Evolutionary conservation across 2,888 invertebrate species (phyloP).

Genomic region (Byasa hedistus): DNA sequence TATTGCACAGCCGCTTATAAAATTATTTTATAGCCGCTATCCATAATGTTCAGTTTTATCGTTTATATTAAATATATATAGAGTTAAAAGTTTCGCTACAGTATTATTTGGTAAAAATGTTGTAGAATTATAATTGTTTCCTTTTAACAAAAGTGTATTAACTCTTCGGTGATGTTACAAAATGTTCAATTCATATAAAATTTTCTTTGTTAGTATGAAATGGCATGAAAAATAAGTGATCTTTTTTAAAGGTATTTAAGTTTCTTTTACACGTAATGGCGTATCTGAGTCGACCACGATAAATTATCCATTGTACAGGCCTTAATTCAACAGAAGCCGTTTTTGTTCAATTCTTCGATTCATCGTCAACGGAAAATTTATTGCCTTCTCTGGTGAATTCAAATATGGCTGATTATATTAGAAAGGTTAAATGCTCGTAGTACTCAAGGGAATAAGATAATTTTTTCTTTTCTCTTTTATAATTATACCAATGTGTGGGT

Average conservation of each 20-base stretch:
- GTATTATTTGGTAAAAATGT: not conserved
- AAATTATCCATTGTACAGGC: constrained; percentile 75
- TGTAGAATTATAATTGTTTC: not conserved
- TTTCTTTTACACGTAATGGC: constrained; percentile 56
- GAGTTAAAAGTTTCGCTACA: not conserved
- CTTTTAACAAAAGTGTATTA: not conserved
- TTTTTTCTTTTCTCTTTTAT: constrained; percentile 54
- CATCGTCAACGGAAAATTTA: constrained; percentile 77
- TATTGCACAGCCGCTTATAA: too few species aligned
- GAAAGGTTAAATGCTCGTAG: constrained; percentile 63
- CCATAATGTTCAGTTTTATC: too few species aligned
- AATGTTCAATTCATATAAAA: not conserved
- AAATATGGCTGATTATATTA: constrained; percentile 74
- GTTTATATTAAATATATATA: too few species aligned
- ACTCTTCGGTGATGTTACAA: not conserved
- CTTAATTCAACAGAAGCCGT: constrained; percentile 72
- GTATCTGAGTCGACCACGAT: constrained; percentile 65
- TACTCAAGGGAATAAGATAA: constrained; percentile 59
- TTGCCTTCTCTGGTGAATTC: constrained; percentile 70
- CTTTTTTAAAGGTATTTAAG: constrained; percentile 11
- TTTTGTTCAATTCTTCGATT: constrained; percentile 78
- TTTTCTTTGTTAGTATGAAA: constrained; percentile 4
- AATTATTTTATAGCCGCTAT: too few species aligned
- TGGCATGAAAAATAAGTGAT: not conserved
- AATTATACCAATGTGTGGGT: constrained; percentile 37